Conservation (phyloP, 2,888 invertebrate genomes). For the Pollenia labialis region DNA sequence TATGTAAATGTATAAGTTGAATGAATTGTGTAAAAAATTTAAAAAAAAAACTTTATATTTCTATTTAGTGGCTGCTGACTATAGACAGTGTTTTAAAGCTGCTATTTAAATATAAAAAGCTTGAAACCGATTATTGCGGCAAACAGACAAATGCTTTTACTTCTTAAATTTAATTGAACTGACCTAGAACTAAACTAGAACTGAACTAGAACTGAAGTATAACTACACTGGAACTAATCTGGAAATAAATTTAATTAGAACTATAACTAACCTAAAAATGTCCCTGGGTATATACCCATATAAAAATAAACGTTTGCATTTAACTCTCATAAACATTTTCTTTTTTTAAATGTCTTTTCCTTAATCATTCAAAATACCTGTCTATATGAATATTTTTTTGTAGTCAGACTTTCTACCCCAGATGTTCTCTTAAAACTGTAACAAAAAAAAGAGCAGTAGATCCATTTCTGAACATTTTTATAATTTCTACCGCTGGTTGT, state of each 20-base stretch:
- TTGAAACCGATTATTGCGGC: no score
- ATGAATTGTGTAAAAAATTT: conserved; percentile 14
- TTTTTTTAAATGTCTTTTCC: neutral
- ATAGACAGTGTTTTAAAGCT: neutral
- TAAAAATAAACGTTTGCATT: no score
- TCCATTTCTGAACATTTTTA: no score
- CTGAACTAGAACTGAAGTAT: no score
- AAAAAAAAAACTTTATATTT: neutral
- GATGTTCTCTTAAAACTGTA: neutral
- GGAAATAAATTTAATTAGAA: no score
- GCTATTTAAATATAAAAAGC: neutral
- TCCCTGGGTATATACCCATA: no score
- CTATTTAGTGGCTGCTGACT: neutral
- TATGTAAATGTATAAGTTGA: neutral
- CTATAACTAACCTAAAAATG: neutral
- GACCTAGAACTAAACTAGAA: no score
- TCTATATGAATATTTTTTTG: conserved; percentile 8
- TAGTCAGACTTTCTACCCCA: neutral
- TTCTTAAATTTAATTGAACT: no score
- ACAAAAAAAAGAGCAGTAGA: neutral
- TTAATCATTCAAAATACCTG: neutral
- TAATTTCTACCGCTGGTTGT: no score
- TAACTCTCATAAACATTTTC: no score
- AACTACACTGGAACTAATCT: no score
- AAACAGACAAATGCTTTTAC: no score